Conservation (phyloP, 2,888 invertebrate species). For the Eurytoma californica region DNA sequence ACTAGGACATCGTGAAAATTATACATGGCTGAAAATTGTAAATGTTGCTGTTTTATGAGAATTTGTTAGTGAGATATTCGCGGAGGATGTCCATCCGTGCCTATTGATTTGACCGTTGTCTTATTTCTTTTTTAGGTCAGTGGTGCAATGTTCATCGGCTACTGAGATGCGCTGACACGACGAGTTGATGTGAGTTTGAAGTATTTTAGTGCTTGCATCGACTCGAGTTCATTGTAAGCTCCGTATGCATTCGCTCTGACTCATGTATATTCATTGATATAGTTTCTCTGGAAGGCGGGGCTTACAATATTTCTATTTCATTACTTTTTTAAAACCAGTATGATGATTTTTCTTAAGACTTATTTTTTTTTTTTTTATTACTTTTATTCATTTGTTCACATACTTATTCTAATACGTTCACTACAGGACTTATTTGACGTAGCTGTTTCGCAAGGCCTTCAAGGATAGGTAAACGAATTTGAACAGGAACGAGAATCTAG, state of each 20-base stretch:
- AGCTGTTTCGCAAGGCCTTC: too few relatives aligned
- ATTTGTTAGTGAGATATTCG: neutral
- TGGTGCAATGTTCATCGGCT: conserved; percentile 69
- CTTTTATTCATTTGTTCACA: too few relatives aligned
- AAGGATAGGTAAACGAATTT: too few relatives aligned
- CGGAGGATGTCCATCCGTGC: conserved; percentile 6
- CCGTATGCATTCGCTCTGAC: neutral
- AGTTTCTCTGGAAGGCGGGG: neutral
- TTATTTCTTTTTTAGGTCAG: conserved; percentile 68
- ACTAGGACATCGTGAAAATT: neutral
- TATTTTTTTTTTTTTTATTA: too few relatives aligned
- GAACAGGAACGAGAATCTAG: too few relatives aligned
- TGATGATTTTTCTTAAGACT: too few relatives aligned
- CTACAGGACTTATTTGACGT: too few relatives aligned
- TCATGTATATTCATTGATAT: neutral
- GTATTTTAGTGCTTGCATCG: conserved; percentile 54
- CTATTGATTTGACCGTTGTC: conserved; percentile 17
- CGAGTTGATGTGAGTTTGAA: conserved; percentile 70
- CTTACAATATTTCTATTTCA: too few relatives aligned
- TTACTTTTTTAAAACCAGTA: too few relatives aligned
- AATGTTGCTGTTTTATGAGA: neutral
- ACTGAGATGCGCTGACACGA: conserved; percentile 68
- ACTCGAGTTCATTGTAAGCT: conserved; percentile 34
- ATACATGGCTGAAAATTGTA: neutral
- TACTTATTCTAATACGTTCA: too few relatives aligned